phyloP scores from a whole-genome alignment of 2,888 invertebrate species.

The Dynastes tityus region DNA sequence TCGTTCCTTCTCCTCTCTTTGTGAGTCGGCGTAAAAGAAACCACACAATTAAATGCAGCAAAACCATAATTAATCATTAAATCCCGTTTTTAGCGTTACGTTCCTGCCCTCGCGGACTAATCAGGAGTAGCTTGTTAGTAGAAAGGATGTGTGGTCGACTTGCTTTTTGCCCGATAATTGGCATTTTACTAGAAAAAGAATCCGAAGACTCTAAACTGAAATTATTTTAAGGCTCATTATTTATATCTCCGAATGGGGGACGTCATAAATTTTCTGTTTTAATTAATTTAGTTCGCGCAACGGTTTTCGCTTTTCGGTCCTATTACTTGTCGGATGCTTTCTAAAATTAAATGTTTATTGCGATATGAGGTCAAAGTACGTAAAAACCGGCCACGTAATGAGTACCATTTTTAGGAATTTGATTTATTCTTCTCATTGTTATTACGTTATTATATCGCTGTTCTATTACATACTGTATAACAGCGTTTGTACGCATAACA shows the following conservation, averaged over 20 bases:
- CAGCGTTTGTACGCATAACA: too few relatives aligned
- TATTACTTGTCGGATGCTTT: constrained; percentile 16
- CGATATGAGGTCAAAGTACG: constrained; percentile 1
- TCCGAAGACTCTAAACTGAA: constrained; percentile 53
- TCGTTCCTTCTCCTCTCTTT: constrained; percentile 3
- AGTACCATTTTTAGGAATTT: background rate
- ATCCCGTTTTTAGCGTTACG: constrained; percentile 58
- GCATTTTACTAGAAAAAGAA: constrained; percentile 56
- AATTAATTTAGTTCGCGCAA: constrained; percentile 45
- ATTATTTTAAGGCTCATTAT: constrained; percentile 51
- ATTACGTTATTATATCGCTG: too few relatives aligned
- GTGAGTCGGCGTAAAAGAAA: constrained; percentile 14
- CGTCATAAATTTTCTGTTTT: constrained; percentile 42
- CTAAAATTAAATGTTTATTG: constrained; percentile 19
- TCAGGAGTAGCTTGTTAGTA: constrained; percentile 60
- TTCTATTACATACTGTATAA: too few relatives aligned
- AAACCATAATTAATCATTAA: constrained; percentile 60
- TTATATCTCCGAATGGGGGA: constrained; percentile 35
- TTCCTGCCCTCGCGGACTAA: constrained; percentile 55
- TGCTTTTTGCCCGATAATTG: constrained; percentile 59
- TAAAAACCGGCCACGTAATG: background rate
- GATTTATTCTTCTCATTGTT: background rate
- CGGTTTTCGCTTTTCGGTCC: constrained; percentile 8
- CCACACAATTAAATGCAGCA: constrained; percentile 44
- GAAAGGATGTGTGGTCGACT: constrained; percentile 58